Conservation (phyloP, 2,113 vertebrate species). For the Siniperca chuatsi region DNA sequence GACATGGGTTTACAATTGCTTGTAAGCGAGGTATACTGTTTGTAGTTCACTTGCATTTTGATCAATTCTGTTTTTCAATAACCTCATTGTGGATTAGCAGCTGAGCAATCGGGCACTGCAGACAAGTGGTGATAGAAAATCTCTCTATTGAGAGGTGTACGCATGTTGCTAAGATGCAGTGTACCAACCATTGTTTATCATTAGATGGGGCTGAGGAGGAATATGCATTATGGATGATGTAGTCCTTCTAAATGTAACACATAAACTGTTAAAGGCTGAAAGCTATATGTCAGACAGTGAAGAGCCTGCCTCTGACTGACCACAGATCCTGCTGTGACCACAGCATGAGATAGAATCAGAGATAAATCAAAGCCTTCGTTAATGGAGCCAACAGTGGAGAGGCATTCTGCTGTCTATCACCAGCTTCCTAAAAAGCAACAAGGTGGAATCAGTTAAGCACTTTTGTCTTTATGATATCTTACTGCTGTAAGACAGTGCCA, state of each 20-base stretch:
- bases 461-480: slow-evolving; percentile 33
- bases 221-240: slow-evolving; percentile 73
- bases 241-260: slow-evolving; percentile 38
- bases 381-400: slow-evolving; percentile 53
- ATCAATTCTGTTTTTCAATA: slow-evolving; percentile 73
- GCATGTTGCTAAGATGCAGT: slow-evolving; percentile 24
- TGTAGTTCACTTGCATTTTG: slow-evolving; percentile 58
- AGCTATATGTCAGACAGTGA: slow-evolving; percentile 47
- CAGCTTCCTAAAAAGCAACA: slow-evolving; percentile 42
- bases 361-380: slow-evolving; percentile 70
- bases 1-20: slow-evolving; percentile 6
- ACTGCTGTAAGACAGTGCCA: slow-evolving; percentile 27
- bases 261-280: slow-evolving; percentile 62
- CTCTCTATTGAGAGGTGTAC: slow-evolving; percentile 19
- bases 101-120: slow-evolving; percentile 1
- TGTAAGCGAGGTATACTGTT: background rate
- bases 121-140: slow-evolving; percentile 37
- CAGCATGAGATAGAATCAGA: slow-evolving; percentile 61
- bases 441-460: slow-evolving; percentile 47
- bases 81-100: slow-evolving; percentile 57
- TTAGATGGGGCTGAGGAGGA: slow-evolving; percentile 29
- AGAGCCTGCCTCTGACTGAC: slow-evolving; percentile 55
- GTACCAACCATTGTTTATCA: slow-evolving; percentile 48
- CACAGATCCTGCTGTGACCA: slow-evolving; percentile 71
- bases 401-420: slow-evolving; percentile 49